These are phyloP conservation scores for Triplophysa siluroides DNA, from an alignment of 2,113 vertebrate genomes.

Conservation along the genomic window DNA sequence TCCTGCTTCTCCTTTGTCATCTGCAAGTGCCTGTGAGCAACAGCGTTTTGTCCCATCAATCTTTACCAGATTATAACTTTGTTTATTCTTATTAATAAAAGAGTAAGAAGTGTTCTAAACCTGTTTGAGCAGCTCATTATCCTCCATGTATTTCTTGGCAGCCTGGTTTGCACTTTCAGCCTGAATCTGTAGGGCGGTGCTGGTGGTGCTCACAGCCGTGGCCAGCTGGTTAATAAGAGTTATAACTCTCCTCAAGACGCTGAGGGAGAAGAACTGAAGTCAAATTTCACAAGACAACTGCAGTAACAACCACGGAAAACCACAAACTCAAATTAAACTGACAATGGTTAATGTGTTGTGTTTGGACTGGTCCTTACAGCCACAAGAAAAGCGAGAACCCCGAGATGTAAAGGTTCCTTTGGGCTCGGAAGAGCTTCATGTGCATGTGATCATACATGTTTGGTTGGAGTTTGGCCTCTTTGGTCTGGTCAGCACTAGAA, in stretches of 20 bases:
- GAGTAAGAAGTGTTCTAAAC: constrained; percentile 63
- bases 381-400: constrained; percentile 96
- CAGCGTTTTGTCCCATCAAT: not conserved
- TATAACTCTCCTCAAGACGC: constrained; percentile 82
- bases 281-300: not conserved
- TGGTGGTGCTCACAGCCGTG: constrained; percentile 70
- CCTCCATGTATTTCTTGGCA: constrained; percentile 83
- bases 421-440: constrained; percentile 95
- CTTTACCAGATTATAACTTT: not conserved
- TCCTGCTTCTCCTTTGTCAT: constrained; percentile 61
- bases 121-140: constrained; percentile 82
- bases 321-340: not conserved
- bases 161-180: constrained; percentile 78
- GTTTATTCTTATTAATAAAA: not conserved
- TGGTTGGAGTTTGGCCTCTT: constrained; percentile 66
- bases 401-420: constrained; percentile 96
- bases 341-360: not conserved
- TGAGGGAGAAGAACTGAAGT: constrained; percentile 47
- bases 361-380: constrained; percentile 81
- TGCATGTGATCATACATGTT: constrained; percentile 85
- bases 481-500: constrained; percentile 69
- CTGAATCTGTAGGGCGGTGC: constrained; percentile 78
- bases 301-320: not conserved
- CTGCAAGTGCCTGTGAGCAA: constrained; percentile 73
- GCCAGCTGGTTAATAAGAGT: constrained; percentile 87